Percentiles rank a stretch among this genome's conserved stretches.
Conservation (phyloP, 53 echinoderm and acorn worm genomes). For the Luidia sarsii region DNA sequence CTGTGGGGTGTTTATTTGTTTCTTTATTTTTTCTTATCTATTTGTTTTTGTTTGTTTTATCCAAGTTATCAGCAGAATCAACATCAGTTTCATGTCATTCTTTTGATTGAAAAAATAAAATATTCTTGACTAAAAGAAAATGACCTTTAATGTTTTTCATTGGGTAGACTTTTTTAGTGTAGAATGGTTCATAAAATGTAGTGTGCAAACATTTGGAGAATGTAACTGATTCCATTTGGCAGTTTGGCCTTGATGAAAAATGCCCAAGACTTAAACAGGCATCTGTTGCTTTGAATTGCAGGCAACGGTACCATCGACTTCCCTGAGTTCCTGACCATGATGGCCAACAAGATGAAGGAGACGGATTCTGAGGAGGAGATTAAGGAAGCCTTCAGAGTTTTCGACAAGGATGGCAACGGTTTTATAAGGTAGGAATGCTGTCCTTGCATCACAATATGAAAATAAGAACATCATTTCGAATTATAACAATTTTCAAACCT, state of each 20-base stretch:
- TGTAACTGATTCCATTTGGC: background rate
- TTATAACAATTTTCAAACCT: too few species aligned
- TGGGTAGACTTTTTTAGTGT: background rate
- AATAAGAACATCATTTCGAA: too few species aligned
- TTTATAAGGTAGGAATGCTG: slow-evolving; percentile 89
- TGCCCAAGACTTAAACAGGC: background rate
- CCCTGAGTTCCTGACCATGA: slow-evolving; percentile 94
- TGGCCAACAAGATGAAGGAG: slow-evolving; percentile 87
- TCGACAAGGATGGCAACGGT: slow-evolving; percentile 88
- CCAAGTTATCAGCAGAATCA: too few species aligned
- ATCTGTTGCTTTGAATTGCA: slow-evolving; percentile 15
- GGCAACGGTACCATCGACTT: slow-evolving; percentile 93
- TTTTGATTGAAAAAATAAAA: too few species aligned
- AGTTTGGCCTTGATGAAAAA: background rate
- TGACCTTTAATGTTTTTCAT: background rate
- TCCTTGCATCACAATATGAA: too few species aligned
- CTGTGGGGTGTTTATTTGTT: too few species aligned
- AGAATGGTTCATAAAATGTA: background rate
- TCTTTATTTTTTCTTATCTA: too few species aligned
- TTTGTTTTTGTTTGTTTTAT: too few species aligned
- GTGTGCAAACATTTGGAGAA: background rate
- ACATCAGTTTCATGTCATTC: too few species aligned
- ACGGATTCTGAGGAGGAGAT: slow-evolving; percentile 84
- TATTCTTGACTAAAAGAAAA: background rate
- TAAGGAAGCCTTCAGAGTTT: slow-evolving; percentile 86